Percentiles rank a stretch among this genome's conserved stretches.
phyloP scores from a whole-genome alignment of 2,888 invertebrate species.

The Drosophila affinis region DNA sequence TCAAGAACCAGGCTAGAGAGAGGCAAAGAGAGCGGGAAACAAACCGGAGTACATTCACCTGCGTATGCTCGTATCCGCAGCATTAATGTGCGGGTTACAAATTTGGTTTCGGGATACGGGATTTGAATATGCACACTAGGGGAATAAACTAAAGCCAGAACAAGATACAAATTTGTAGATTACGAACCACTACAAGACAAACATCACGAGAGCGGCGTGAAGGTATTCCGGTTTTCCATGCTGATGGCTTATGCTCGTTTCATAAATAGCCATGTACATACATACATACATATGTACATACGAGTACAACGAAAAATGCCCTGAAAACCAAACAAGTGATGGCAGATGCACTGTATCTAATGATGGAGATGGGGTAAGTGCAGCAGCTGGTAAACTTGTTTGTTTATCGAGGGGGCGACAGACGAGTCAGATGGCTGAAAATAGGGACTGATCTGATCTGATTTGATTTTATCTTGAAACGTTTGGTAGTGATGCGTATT shows the following conservation, averaged over 20 bases:
- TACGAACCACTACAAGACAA: conserved; percentile 27
- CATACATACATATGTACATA: not conserved
- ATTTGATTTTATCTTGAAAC: conserved; percentile 17
- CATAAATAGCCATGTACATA: conserved; percentile 21
- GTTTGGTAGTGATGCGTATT: conserved; percentile 10
- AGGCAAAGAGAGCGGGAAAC: no score
- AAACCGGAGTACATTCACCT: not conserved
- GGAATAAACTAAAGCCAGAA: conserved; percentile 2
- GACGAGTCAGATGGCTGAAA: conserved; percentile 10
- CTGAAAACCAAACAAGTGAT: conserved; percentile 16
- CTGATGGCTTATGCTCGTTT: conserved; percentile 13
- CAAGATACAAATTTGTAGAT: conserved; percentile 48
- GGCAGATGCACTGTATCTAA: conserved; percentile 29
- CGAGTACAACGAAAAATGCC: not conserved
- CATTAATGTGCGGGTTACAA: no score
- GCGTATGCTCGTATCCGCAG: no score
- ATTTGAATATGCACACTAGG: conserved; percentile 4
- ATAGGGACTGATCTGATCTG: conserved; percentile 13
- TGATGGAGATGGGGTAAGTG: not conserved
- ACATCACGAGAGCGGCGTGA: conserved; percentile 15
- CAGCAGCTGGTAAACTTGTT: conserved; percentile 32
- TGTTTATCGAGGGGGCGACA: conserved; percentile 24
- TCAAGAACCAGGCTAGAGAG: no score
- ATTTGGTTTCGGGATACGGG: not conserved
- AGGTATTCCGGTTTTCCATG: not conserved